Conservation (phyloP, 2,888 invertebrate species). For the Limnephilus auricula region DNA sequence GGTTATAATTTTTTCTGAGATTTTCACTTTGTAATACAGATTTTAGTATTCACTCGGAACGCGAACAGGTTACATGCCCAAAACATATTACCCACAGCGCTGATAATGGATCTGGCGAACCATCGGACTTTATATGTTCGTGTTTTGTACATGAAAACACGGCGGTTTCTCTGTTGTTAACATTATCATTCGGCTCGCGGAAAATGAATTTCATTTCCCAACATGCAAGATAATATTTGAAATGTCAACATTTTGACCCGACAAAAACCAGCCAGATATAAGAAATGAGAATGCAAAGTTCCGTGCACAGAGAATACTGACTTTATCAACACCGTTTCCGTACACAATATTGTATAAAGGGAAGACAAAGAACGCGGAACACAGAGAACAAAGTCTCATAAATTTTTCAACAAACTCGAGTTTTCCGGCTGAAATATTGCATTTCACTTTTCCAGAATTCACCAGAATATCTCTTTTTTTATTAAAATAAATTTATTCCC, state of each 20-base stretch:
- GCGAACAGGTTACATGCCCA: background rate
- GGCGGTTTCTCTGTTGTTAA: background rate
- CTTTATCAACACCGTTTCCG: background rate
- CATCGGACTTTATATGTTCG: background rate
- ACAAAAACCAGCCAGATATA: background rate
- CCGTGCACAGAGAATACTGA: background rate
- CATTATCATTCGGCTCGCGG: background rate
- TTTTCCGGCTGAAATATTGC: background rate
- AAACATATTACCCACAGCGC: background rate
- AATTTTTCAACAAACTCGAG: background rate
- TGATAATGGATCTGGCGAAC: background rate
- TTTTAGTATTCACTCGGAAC: background rate
- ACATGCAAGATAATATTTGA: background rate
- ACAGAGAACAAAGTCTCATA: background rate
- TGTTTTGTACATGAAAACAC: background rate
- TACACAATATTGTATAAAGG: background rate
- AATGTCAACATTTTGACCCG: background rate
- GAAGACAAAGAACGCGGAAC: background rate
- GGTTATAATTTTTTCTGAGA: too few species aligned
- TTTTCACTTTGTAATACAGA: background rate
- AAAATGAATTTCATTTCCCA: background rate
- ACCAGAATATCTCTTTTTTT: background rate
- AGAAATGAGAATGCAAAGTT: background rate
- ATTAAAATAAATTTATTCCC: background rate
- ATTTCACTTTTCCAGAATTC: background rate